These are phyloP conservation scores for Abrostola triplasia DNA, from an alignment of 2,888 invertebrate genomes.

Conservation along the genomic window DNA sequence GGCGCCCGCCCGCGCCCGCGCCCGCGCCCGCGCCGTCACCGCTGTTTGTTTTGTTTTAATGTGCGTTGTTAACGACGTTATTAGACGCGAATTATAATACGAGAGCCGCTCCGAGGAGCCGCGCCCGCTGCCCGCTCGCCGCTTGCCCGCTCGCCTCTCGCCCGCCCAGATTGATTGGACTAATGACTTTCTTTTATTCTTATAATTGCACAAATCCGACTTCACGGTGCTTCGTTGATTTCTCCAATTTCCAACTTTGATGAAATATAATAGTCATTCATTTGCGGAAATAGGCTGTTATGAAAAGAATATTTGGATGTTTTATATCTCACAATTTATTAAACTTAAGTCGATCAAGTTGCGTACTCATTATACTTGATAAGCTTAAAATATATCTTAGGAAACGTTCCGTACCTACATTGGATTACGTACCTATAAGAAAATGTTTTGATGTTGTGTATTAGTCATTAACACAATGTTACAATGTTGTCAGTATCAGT, in stretches of 20 bases:
- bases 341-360: slow-evolving; percentile 57
- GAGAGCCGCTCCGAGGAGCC: slow-evolving; percentile 59
- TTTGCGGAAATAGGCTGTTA: slow-evolving; percentile 66
- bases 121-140: slow-evolving; percentile 56
- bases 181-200: slow-evolving; percentile 84
- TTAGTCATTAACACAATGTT: slow-evolving; percentile 19
- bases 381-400: slow-evolving; percentile 7
- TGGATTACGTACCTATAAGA: not conserved
- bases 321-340: slow-evolving; percentile 58
- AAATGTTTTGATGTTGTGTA: slow-evolving; percentile 15
- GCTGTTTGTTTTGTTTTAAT: slow-evolving; percentile 88
- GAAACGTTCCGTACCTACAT: slow-evolving; percentile 2
- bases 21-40: slow-evolving; percentile 70
- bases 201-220: slow-evolving; percentile 83
- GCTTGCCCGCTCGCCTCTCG: slow-evolving; percentile 51
- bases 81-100: slow-evolving; percentile 85
- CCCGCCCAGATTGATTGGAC: slow-evolving; percentile 78
- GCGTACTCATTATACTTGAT: slow-evolving; percentile 46
- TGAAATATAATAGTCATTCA: slow-evolving; percentile 74
- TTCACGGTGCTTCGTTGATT: slow-evolving; percentile 71
- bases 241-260: slow-evolving; percentile 67
- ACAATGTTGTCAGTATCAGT: slow-evolving; percentile 15
- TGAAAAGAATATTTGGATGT: slow-evolving; percentile 52
- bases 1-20: slow-evolving; percentile 80
- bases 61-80: slow-evolving; percentile 87